phyloP scores from a whole-genome alignment of 1,140 invertebrate genomes.

The Rhopalosiphum maidis region DNA sequence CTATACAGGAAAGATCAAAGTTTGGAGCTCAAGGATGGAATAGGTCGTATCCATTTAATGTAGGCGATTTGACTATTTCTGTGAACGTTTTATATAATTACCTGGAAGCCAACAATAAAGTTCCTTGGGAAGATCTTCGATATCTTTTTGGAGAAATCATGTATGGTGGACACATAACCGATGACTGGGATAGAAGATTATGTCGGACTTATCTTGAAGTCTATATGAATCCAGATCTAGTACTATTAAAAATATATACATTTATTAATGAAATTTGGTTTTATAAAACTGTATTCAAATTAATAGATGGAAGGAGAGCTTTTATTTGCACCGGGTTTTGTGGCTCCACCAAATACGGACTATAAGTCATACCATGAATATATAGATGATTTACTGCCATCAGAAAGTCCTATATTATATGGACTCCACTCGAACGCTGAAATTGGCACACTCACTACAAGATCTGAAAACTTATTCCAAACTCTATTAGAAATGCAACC shows the following conservation, averaged over 20 bases:
- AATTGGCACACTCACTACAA: constrained; percentile 89
- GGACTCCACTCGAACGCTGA: constrained; percentile 94
- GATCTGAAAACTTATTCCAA: constrained; percentile 85
- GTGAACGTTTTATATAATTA: constrained; percentile 92
- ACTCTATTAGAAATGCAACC: constrained; percentile 94
- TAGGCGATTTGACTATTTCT: constrained; percentile 88
- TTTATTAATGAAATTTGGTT: background rate
- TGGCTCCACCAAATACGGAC: constrained; percentile 84
- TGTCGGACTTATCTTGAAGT: constrained; percentile 89
- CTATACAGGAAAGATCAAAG: constrained; percentile 89
- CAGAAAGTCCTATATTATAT: constrained; percentile 89
- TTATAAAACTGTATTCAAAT: constrained; percentile 43
- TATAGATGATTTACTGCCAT: constrained; percentile 85
- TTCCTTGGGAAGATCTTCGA: constrained; percentile 91
- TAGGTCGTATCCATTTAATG: constrained; percentile 71
- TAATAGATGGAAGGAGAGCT: constrained; percentile 81
- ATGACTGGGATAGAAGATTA: constrained; percentile 91
- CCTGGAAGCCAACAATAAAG: constrained; percentile 83
- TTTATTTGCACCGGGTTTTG: constrained; percentile 80
- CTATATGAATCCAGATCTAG: constrained; percentile 83
- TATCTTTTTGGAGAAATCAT: constrained; percentile 96
- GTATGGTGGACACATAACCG: constrained; percentile 96
- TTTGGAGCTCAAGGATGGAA: constrained; percentile 97
- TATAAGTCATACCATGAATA: constrained; percentile 88
- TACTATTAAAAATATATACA: constrained; percentile 61